Evolutionary conservation across 1,140 invertebrate species (phyloP), one percentile per base, ranked within the genome.

Genomic region (Andricus grossulariae): DNA sequence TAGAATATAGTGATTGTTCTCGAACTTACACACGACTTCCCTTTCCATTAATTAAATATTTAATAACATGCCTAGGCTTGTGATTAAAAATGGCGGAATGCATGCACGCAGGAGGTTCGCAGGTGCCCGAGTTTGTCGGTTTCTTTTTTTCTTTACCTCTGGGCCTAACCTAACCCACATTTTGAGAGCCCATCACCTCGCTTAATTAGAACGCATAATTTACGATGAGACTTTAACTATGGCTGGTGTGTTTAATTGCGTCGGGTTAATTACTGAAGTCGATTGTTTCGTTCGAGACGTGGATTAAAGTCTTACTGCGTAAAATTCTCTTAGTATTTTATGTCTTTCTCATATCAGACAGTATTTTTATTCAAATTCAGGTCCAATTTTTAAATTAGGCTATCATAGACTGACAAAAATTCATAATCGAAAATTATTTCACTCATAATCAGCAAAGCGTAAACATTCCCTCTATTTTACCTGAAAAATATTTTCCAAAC

Each of bases 141-240:
- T 54, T 19, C 18, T 19, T 66, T 66, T 57, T 57, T 21, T 25
- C 12, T 66, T 45, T 45, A 10, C 19, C 57, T 16, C 16, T 66
- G 57, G 57, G 19, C 25, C 57, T 66, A 32, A 32, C 25, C 57
- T 66, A 32, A 32, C 15, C 12, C 10, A 66, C 25, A 32, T 66
- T 66, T 25, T 15, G 57, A 39, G 57, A 32, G 57, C 16, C 57
- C 16, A 66, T 32, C 57, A 16, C 21, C 57, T 32, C 15, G 21
- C 32, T 66, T 66, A 66, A 66, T 66, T 66, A 32, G 57, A 66
- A 66, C 57, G 57, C 57, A 66, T 66, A 66, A 66, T 66, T 66
- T 66, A 32, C 18, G 5, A 10, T 6, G 19, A 16, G 32, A 66
- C 55, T 13, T 66, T 16, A 32, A 32, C 25, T 32, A 32, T 66